phyloP scores from a whole-genome alignment of 2,888 invertebrate genomes.

The Spodoptera exigua region DNA sequence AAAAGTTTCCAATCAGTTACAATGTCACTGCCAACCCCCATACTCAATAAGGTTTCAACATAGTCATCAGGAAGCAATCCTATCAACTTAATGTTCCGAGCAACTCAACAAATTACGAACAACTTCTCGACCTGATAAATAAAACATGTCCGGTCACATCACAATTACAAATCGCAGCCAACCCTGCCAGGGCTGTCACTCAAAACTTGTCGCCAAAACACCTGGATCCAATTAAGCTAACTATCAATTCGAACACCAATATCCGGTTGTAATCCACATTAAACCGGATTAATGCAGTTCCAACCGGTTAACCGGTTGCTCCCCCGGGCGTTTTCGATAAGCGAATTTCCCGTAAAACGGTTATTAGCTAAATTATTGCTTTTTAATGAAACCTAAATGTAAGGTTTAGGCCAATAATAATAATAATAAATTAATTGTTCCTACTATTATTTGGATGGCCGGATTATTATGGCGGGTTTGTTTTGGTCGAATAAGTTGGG shows the following conservation, averaged over 20 bases:
- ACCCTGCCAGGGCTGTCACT: slow-evolving; percentile 26
- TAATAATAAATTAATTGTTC: slow-evolving; percentile 46
- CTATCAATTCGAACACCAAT: slow-evolving; percentile 56
- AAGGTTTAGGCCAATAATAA: slow-evolving; percentile 40
- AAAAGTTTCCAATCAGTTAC: no score
- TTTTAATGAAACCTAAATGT: slow-evolving; percentile 44
- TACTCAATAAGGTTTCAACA: no score
- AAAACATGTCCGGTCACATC: slow-evolving; percentile 7
- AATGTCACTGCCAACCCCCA: no score
- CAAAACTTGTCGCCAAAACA: slow-evolving; percentile 42
- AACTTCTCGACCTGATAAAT: slow-evolving; percentile 5
- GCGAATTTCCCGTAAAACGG: slow-evolving; percentile 39
- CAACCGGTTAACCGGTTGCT: slow-evolving; percentile 63
- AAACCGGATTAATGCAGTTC: slow-evolving; percentile 77
- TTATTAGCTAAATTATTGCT: slow-evolving; percentile 51
- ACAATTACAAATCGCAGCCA: slow-evolving; percentile 33
- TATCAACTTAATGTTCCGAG: no score
- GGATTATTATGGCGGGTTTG: slow-evolving; percentile 33
- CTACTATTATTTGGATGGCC: slow-evolving; percentile 19
- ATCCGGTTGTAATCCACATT: slow-evolving; percentile 73
- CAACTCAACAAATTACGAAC: not conserved
- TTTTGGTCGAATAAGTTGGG: slow-evolving; percentile 24
- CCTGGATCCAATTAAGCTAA: slow-evolving; percentile 54
- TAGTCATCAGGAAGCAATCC: no score
- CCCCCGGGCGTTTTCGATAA: slow-evolving; percentile 59